phyloP scores from a whole-genome alignment of 2,797 vertebrate species.

The Odontamblyopus rebecca region DNA sequence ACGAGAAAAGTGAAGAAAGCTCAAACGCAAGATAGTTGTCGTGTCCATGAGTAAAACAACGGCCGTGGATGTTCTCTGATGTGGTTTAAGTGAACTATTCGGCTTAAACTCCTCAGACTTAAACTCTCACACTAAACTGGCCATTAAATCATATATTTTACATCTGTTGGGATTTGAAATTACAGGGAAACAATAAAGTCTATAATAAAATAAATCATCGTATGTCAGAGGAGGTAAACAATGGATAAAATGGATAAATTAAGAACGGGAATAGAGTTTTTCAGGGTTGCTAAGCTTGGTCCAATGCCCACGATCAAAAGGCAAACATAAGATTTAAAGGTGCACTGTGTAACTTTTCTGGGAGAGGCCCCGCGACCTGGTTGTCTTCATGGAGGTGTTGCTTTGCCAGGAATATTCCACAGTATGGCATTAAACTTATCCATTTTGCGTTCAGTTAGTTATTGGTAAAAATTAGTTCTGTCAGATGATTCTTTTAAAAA shows the following conservation, averaged over 20 bases:
- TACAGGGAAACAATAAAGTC: constrained; percentile 38
- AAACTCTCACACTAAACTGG: constrained; percentile 24
- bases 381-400: too few relatives aligned
- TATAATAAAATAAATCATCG: constrained; percentile 23
- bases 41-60: constrained; percentile 34
- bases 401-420: too few relatives aligned
- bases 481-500: too few relatives aligned
- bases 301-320: background rate
- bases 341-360: too few relatives aligned
- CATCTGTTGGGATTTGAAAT: constrained; percentile 26
- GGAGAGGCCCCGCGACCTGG: too few relatives aligned
- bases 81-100: constrained; percentile 29
- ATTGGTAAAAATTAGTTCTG: too few relatives aligned
- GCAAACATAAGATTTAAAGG: background rate
- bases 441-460: too few relatives aligned
- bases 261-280: background rate
- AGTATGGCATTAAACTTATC: too few relatives aligned
- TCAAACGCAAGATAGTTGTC: constrained; percentile 28
- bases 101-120: constrained; percentile 28
- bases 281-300: background rate
- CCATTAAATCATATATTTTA: constrained; percentile 39
- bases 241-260: constrained; percentile 8
- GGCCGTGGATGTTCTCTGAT: constrained; percentile 28
- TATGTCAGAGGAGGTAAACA: constrained; percentile 17
- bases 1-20: constrained; percentile 36